Evolutionary conservation across 2,113 vertebrate species (phyloP).

Genomic region (Xenus cinereus): DNA sequence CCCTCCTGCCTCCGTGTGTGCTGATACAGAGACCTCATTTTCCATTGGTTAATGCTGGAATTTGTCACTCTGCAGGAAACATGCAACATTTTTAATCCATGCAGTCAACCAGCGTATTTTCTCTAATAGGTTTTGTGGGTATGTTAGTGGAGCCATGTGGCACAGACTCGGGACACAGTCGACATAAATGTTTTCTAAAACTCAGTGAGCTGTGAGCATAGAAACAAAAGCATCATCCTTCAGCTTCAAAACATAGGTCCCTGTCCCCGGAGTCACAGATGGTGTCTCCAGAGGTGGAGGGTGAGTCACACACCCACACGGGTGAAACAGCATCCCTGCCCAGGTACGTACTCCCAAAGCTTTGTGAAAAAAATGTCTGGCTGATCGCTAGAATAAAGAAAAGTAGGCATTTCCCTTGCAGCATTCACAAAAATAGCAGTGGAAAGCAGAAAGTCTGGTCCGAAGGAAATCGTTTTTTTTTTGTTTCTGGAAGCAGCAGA

Average conservation of each 20-base stretch:
- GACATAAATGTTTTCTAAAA: background rate
- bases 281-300: background rate
- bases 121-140: background rate
- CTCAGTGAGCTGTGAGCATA: background rate
- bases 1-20: conserved; percentile 3
- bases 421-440: background rate
- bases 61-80: background rate
- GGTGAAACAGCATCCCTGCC: background rate
- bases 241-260: background rate
- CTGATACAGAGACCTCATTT: conserved; percentile 33
- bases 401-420: background rate
- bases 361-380: background rate
- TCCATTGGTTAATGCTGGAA: background rate
- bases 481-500: background rate
- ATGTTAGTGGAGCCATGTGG: background rate
- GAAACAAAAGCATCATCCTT: background rate
- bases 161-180: background rate
- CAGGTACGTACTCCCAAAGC: background rate
- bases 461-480: background rate
- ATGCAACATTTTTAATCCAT: background rate
- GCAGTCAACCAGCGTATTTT: background rate
- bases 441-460: background rate
- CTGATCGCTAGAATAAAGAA: background rate
- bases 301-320: background rate
- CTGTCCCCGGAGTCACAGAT: background rate